Conservation (phyloP, 1,140 invertebrate genomes). For the Trichogramma pretiosum region DNA sequence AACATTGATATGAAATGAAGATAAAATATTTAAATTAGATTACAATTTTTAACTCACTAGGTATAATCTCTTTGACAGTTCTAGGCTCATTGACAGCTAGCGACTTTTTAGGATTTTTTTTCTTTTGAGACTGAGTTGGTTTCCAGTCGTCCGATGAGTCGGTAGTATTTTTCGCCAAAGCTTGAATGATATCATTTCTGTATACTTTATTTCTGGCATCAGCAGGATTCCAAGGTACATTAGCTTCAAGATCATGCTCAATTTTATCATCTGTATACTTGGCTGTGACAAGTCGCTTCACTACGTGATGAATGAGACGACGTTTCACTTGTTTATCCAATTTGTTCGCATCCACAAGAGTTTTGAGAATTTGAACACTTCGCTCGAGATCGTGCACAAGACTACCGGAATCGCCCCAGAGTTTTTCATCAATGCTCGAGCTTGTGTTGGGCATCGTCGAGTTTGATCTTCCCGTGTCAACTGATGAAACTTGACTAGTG, state of each 20-base stretch:
- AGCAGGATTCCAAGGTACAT: slow-evolving; percentile 41
- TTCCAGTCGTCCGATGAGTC: slow-evolving; percentile 40
- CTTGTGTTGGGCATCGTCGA: slow-evolving; percentile 43
- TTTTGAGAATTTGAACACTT: slow-evolving; percentile 41
- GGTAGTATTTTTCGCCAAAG: slow-evolving; percentile 34
- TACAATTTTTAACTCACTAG: slow-evolving; percentile 7
- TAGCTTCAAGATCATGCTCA: slow-evolving; percentile 36
- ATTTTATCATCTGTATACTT: slow-evolving; percentile 41
- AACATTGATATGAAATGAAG: not conserved
- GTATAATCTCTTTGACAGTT: slow-evolving; percentile 24
- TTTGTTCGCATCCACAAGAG: slow-evolving; percentile 40
- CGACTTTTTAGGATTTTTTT: slow-evolving; percentile 21
- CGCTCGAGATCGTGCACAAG: slow-evolving; percentile 40
- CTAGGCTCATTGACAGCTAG: slow-evolving; percentile 19
- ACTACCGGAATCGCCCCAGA: slow-evolving; percentile 41
- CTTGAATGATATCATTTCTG: slow-evolving; percentile 35
- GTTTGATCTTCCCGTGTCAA: slow-evolving; percentile 33
- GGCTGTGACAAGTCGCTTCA: slow-evolving; percentile 39
- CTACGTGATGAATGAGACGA: slow-evolving; percentile 41
- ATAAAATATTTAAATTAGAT: not conserved
- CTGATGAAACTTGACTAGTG: slow-evolving; percentile 30
- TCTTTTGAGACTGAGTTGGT: slow-evolving; percentile 21
- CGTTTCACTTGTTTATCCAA: slow-evolving; percentile 39
- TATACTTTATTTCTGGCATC: slow-evolving; percentile 39
- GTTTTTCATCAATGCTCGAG: slow-evolving; percentile 41